Base-by-base conservation (phyloP, 2,888 invertebrate genomes). In the Punctoribates punctum region DNA sequence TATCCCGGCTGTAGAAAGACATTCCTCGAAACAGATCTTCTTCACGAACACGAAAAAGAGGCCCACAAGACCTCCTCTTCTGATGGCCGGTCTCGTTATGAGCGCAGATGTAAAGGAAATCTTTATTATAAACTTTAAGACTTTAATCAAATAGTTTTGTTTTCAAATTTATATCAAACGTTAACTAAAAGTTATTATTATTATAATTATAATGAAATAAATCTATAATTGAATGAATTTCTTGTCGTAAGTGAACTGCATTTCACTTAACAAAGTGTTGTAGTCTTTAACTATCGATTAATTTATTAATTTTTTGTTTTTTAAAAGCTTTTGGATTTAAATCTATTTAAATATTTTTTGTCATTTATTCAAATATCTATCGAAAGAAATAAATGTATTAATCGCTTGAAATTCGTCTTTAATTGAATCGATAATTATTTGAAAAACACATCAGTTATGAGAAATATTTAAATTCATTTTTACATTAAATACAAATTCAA, bases 1-100 rank as follows among this genome's bases (percentile, higher is more conserved):
- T 72, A 72, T 20, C 72, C 72, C 11, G 72, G 72, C 25, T 72
- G 72, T 72, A 3, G 72, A 48, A 72, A 72, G 48, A 72, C 72
- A 11, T 72, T 72, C 27, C 4, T 25, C 11, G 48, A 48, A 3
- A 13, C 72, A 1, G 48, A 72, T 13, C 13, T 17, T n/a, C 72
- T 72, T 20, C 46, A 72, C 4, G 23, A 72, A 17, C 72, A 72
- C 46, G 72, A 72, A 17, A 72, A 48, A 23, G 72, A 72, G 4
- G 20, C 72, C 1, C 72, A 72, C 48, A 72, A 48, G 15, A 25
- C 72, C 3, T 6, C 72, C 15, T 1, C 25, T 2, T 0, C 15
- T 25, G 72, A 72, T 1, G 72, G 48, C 11, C 11, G 72, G 38
- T 25, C 42, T 4, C 72, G 72, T 27, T 42, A 72, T 46, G 15